A percentile compares a stretch with the other conserved stretches of the same genome.
These are phyloP conservation scores for Tonatia bakeri DNA, from an alignment of 2,113 vertebrate genomes.

Conservation along the genomic window DNA sequence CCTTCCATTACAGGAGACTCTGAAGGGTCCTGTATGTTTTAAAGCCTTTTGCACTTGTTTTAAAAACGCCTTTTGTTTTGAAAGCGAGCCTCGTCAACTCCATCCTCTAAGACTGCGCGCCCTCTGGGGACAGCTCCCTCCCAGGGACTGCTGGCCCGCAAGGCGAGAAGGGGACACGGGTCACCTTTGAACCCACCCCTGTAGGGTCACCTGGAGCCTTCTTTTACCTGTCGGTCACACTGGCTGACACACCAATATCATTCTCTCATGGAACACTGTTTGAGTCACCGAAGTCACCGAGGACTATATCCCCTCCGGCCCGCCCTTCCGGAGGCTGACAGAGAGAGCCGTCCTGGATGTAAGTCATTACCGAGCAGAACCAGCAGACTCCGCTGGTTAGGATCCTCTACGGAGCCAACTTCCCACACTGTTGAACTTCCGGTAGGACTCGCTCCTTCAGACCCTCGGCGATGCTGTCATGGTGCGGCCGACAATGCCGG, in stretches of 20 bases:
- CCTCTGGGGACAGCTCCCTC: neutral
- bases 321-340: neutral
- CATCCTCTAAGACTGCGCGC: neutral
- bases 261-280: neutral
- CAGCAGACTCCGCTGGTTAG: neutral
- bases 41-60: neutral
- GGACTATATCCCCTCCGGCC: neutral
- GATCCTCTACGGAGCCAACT: neutral
- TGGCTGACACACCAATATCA: accelerated
- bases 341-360: neutral
- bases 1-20: neutral
- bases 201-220: neutral
- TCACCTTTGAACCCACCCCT: neutral
- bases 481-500: neutral
- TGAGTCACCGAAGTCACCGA: neutral
- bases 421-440: neutral
- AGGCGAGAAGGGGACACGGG: neutral
- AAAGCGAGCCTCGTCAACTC: neutral
- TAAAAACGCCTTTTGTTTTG: neutral
- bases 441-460: neutral
- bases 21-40: neutral
- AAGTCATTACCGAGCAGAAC: neutral
- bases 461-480: neutral
- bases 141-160: neutral
- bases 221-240: neutral